phyloP scores from a whole-genome alignment of 2,113 vertebrate species.

The Ictidomys tridecemlineatus region DNA sequence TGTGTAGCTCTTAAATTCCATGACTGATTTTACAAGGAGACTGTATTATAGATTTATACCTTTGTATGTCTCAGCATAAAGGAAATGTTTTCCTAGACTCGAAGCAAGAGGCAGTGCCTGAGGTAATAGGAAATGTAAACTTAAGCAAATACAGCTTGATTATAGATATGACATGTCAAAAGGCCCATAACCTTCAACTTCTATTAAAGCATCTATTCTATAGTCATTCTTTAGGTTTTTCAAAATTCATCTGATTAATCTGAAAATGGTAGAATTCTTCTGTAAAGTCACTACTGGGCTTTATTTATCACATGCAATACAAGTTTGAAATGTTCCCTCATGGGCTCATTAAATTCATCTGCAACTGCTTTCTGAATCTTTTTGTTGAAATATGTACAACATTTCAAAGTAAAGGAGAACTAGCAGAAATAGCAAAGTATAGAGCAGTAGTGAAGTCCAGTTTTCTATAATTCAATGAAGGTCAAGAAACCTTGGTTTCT shows the following conservation, averaged over 20 bases:
- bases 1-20: slow-evolving; percentile 57
- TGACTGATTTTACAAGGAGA: slow-evolving; percentile 70
- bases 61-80: slow-evolving; percentile 71
- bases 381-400: slow-evolving; percentile 82
- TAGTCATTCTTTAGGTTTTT: slow-evolving; percentile 60
- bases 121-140: background rate
- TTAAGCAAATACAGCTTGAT: slow-evolving; percentile 43
- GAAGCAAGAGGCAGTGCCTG: slow-evolving; percentile 38
- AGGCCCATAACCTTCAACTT: slow-evolving; percentile 33
- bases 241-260: slow-evolving; percentile 53
- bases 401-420: slow-evolving; percentile 72
- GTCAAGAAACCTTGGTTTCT: slow-evolving; percentile 52
- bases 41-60: slow-evolving; percentile 59
- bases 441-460: background rate
- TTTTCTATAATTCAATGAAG: slow-evolving; percentile 60
- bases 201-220: slow-evolving; percentile 40
- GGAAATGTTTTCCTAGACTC: slow-evolving; percentile 66
- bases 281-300: slow-evolving; percentile 54
- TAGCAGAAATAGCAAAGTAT: slow-evolving; percentile 44
- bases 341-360: slow-evolving; percentile 82
- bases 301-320: slow-evolving; percentile 71
- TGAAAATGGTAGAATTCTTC: slow-evolving; percentile 44
- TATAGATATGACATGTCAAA: background rate
- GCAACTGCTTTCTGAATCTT: slow-evolving; percentile 76
- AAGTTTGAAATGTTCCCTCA: slow-evolving; percentile 77